phyloP scores from a whole-genome alignment of 2,113 vertebrate genomes.

The Zootoca vivipara region DNA sequence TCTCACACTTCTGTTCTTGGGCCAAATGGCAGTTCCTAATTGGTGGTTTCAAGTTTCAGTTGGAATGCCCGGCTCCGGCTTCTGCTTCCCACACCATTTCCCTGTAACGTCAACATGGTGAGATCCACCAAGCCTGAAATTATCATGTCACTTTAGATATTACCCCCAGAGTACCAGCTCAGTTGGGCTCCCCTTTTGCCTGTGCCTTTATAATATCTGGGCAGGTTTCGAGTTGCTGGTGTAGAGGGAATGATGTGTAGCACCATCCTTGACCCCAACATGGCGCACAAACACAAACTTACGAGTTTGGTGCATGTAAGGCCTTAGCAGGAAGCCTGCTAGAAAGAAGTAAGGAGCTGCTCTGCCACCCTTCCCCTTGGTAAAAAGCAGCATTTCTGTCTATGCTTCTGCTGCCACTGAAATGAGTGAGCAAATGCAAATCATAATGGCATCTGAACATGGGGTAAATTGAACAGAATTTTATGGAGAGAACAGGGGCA shows the following conservation, averaged over 20 bases:
- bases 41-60: not conserved
- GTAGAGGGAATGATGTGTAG: fast-evolving
- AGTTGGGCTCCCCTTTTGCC: not conserved
- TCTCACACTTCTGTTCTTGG: not conserved
- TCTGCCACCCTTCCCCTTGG: not conserved
- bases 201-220: not conserved
- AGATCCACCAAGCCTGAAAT: not conserved
- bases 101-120: not conserved
- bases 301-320: not conserved
- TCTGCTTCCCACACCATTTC: not conserved
- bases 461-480: not conserved
- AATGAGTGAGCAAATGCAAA: not conserved
- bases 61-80: not conserved
- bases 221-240: slow-evolving; percentile 14
- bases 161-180: not conserved
- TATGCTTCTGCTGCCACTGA: not conserved
- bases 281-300: not conserved
- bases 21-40: not conserved
- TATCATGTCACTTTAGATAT: not conserved
- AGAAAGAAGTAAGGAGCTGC: not conserved
- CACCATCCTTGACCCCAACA: not conserved
- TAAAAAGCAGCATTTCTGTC: not conserved
- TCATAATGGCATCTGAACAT: not conserved
- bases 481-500: not conserved
- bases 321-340: not conserved